Conservation (phyloP, 1,140 invertebrate genomes). For the Atta texana region DNA sequence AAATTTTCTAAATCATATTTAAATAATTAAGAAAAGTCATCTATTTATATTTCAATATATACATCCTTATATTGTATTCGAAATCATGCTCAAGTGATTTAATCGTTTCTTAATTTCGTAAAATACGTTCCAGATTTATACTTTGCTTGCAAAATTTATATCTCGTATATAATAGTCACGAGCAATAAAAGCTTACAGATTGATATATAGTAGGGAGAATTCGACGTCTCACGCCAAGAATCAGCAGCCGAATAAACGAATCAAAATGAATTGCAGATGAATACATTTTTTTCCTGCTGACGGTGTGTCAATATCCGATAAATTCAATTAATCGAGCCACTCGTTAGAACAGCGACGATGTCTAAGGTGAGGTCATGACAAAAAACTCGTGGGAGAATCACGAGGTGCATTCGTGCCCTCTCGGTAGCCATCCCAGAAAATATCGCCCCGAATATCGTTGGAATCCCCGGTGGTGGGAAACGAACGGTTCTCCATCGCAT, state of each 20-base stretch:
- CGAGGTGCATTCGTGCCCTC: background rate
- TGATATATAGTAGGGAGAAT: background rate
- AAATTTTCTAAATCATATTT: background rate
- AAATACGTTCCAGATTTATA: background rate
- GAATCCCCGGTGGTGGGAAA: background rate
- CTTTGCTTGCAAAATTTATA: slow-evolving; percentile 17
- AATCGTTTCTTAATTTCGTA: slow-evolving; percentile 6
- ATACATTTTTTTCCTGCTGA: background rate
- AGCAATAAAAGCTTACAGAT: slow-evolving; percentile 14
- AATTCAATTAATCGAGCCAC: slow-evolving; percentile 38
- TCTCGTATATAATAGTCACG: background rate
- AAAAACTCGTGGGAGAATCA: slow-evolving; percentile 1
- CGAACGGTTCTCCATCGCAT: background rate
- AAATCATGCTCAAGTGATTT: background rate
- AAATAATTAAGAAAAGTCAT: background rate
- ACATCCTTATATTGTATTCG: background rate
- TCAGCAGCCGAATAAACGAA: background rate
- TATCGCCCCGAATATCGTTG: slow-evolving; percentile 16
- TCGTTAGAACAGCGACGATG: slow-evolving; percentile 9
- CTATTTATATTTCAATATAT: background rate
- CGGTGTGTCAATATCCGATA: slow-evolving; percentile 22
- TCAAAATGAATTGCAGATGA: slow-evolving; percentile 23
- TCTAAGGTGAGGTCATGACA: background rate
- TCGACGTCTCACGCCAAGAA: slow-evolving; percentile 13
- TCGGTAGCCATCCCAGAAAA: slow-evolving; percentile 6